Evolutionary conservation across 2,797 vertebrate genomes (phyloP).

Genomic region (Tinamus major): DNA sequence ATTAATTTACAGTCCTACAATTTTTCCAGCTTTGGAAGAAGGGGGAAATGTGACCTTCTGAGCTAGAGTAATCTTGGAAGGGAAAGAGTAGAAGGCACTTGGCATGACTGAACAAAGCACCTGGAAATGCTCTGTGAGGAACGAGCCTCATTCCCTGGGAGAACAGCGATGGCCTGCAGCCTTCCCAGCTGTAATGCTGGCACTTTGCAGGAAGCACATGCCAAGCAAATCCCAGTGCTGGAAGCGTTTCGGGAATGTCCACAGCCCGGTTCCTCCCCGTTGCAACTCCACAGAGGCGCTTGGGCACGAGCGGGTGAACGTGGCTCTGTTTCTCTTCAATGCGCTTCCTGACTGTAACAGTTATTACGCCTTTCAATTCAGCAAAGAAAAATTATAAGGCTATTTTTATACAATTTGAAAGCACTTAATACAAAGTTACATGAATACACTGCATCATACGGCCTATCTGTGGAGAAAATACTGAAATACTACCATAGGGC

Average conservation of each 20-base stretch:
- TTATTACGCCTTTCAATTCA: constrained; percentile 83
- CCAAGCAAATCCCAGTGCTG: constrained; percentile 41
- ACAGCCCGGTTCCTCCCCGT: constrained; percentile 2
- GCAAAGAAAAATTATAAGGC: constrained; percentile 79
- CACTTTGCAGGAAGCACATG: neutral
- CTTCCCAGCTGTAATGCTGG: constrained; percentile 3
- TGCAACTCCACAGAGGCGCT: neutral
- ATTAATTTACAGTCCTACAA: constrained; percentile 24
- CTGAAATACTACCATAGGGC: constrained; percentile 83
- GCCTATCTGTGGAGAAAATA: constrained; percentile 82
- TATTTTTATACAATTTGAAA: constrained; percentile 83
- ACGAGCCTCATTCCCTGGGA: neutral
- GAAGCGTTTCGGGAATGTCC: constrained; percentile 15
- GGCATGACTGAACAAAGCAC: constrained; percentile 42
- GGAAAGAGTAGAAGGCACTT: constrained; percentile 61
- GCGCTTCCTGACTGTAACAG: constrained; percentile 74
- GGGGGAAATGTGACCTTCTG: constrained; percentile 21
- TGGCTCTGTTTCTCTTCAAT: constrained; percentile 70
- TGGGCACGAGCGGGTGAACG: constrained; percentile 47
- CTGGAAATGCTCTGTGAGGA: neutral
- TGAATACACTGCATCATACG: constrained; percentile 85
- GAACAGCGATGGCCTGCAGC: neutral
- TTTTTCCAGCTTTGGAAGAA: constrained; percentile 3
- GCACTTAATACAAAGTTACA: constrained; percentile 86
- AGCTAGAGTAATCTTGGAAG: constrained; percentile 10